Conservation (phyloP, 2,113 vertebrate species). For the Microcebus tavaratra region DNA sequence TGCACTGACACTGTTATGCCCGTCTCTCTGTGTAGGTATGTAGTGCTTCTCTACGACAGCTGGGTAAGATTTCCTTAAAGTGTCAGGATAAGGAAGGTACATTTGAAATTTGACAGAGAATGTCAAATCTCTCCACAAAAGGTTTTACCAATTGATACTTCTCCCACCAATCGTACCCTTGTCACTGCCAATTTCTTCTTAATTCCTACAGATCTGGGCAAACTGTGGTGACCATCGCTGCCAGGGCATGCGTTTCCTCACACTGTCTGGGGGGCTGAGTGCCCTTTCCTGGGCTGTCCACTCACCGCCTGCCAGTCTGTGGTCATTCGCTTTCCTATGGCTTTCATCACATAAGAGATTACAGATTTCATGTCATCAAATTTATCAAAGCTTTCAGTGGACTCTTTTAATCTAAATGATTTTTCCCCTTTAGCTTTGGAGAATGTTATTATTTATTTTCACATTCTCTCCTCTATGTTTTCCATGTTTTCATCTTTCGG, state of each 20-base stretch:
- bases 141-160: not conserved
- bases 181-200: not conserved
- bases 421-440: not conserved
- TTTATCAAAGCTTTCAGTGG: not conserved
- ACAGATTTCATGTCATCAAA: not conserved
- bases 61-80: not conserved
- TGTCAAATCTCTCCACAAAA: not conserved
- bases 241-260: not conserved
- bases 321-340: not conserved
- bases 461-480: not conserved
- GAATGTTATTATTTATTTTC: not conserved
- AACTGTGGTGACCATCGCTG: no score
- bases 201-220: not conserved
- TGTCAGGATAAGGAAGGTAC: not conserved
- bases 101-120: not conserved
- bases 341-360: not conserved
- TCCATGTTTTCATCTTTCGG: not conserved
- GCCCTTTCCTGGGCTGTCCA: not conserved
- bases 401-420: not conserved
- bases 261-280: not conserved
- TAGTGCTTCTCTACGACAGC: not conserved
- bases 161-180: not conserved
- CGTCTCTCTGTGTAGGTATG: not conserved
- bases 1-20: no score
- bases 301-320: no score